These are phyloP conservation scores for Alaudala cheleensis DNA, from an alignment of 2,113 vertebrate species.

Conservation along the genomic window DNA sequence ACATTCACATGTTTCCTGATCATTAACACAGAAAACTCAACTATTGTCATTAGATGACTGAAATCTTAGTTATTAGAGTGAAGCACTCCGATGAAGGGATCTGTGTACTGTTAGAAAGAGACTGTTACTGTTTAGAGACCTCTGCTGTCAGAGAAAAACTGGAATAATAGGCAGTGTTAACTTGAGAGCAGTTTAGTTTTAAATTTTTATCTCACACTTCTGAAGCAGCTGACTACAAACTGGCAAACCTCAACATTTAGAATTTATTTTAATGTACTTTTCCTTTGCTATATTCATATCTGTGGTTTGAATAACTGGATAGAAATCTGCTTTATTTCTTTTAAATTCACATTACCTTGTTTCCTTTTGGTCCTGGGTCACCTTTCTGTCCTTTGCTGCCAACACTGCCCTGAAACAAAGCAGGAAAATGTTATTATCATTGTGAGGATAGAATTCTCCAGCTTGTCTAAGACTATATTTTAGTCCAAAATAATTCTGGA, in stretches of 20 bases:
- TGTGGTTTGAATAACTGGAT: not conserved
- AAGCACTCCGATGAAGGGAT: not conserved
- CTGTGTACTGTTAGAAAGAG: not conserved
- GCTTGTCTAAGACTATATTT: not conserved
- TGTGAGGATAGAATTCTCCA: not conserved
- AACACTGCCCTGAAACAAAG: slow-evolving; percentile 57
- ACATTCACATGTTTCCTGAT: not conserved
- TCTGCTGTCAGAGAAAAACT: not conserved
- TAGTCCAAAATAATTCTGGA: not conserved
- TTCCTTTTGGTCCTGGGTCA: slow-evolving; percentile 73
- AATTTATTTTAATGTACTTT: not conserved
- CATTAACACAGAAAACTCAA: not conserved
- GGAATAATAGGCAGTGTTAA: not conserved
- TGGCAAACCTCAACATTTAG: not conserved
- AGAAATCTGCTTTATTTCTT: not conserved
- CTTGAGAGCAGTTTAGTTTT: not conserved
- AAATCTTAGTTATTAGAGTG: not conserved
- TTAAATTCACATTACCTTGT: slow-evolving; percentile 53
- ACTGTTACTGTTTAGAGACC: no score
- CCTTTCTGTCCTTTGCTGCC: slow-evolving; percentile 70
- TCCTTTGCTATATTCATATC: not conserved
- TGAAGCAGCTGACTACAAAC: not conserved
- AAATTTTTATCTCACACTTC: not conserved
- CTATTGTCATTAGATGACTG: not conserved
- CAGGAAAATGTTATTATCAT: not conserved